Percentiles rank a stretch among this genome's conserved stretches.
phyloP scores from a whole-genome alignment of 1,140 invertebrate species.

The Neuroterus valhalla region DNA sequence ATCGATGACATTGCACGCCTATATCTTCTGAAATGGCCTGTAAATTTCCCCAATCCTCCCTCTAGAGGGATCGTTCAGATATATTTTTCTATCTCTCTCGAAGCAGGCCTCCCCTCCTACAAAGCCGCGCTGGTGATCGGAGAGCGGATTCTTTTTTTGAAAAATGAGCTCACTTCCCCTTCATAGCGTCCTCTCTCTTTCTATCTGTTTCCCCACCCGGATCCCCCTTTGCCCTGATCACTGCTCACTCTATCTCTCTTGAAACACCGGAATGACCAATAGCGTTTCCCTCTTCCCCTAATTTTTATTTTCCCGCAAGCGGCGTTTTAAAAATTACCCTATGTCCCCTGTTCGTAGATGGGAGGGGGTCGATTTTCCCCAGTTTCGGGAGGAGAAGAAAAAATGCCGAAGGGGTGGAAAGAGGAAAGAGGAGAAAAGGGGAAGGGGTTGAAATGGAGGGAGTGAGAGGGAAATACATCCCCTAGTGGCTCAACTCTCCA shows the following conservation, averaged over 20 bases:
- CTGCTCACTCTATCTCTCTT: constrained; percentile 26
- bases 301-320: constrained; percentile 71
- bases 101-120: constrained; percentile 27
- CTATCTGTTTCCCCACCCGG: constrained; percentile 23
- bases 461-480: constrained; percentile 37
- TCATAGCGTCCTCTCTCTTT: constrained; percentile 33
- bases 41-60: constrained; percentile 58
- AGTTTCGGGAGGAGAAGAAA: constrained; percentile 39
- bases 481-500: constrained; percentile 52
- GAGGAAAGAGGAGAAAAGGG: constrained; percentile 43
- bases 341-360: constrained; percentile 23
- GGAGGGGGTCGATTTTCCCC: constrained; percentile 31
- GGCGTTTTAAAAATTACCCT: constrained; percentile 69
- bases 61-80: constrained; percentile 32
- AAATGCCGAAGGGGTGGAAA: constrained; percentile 55
- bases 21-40: constrained; percentile 57
- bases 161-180: constrained; percentile 52
- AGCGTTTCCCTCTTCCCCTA: constrained; percentile 49
- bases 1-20: constrained; percentile 31
- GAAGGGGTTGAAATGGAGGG: constrained; percentile 7
- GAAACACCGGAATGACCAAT: background rate
- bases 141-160: constrained; percentile 47
- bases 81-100: constrained; percentile 43
- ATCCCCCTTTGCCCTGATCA: constrained; percentile 26
- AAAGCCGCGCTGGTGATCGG: background rate